A percentile compares a stretch with the other conserved stretches of the same genome.
Evolutionary conservation across 2,888 invertebrate species (phyloP).

Genomic region (Sympetrum striolatum): DNA sequence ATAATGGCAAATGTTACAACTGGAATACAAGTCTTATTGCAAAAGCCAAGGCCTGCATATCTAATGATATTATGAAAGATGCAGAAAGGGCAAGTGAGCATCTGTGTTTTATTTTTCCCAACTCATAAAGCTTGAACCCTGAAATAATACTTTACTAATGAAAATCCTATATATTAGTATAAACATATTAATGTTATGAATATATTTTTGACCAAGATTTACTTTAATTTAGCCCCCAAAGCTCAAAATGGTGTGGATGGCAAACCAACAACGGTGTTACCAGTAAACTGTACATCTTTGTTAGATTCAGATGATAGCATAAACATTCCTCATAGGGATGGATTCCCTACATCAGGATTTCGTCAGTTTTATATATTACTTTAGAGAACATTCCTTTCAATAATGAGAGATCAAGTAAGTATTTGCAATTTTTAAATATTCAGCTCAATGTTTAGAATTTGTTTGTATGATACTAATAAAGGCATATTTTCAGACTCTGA

Average conservation of each 20-base stretch:
- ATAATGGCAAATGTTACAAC: constrained; percentile 83
- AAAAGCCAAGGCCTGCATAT: constrained; percentile 65
- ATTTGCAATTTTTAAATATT: not conserved
- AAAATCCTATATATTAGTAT: too few species aligned
- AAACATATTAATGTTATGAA: not conserved
- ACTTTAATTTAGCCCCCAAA: too few species aligned
- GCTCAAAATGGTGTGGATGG: too few species aligned
- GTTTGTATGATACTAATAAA: not conserved
- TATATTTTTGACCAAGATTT: not conserved
- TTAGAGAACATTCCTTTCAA: constrained; percentile 82
- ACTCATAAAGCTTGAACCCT: too few species aligned
- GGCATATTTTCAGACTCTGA: constrained; percentile 73
- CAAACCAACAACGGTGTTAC: constrained; percentile 23
- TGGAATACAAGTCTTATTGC: constrained; percentile 73
- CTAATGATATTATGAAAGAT: not conserved
- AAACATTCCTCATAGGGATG: constrained; percentile 65
- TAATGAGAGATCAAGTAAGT: constrained; percentile 85
- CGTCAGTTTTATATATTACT: constrained; percentile 89
- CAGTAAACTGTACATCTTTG: constrained; percentile 59
- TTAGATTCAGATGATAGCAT: constrained; percentile 71
- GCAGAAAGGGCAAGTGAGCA: not conserved
- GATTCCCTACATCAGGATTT: constrained; percentile 75
- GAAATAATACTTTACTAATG: too few species aligned
- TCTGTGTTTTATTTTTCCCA: too few species aligned
- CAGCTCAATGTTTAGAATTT: too few species aligned